These are phyloP conservation scores for Brevimyrus niger DNA, from an alignment of 2,113 vertebrate species.

Conservation along the genomic window DNA sequence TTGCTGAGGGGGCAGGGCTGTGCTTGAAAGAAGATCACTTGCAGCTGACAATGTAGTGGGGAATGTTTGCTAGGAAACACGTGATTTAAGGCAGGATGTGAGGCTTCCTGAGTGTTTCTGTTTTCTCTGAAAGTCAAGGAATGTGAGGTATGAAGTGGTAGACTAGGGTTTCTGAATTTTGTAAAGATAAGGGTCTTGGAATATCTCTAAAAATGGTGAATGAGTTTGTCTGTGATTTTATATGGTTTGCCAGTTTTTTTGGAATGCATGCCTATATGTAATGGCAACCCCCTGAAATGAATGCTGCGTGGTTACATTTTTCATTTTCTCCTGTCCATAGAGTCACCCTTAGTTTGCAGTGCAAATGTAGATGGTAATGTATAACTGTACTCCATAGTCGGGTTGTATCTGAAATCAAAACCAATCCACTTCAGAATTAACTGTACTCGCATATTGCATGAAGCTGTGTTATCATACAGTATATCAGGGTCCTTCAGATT, in stretches of 20 bases:
- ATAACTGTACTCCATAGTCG: neutral
- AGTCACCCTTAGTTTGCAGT: neutral
- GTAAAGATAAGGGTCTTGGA: neutral
- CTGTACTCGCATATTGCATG: neutral
- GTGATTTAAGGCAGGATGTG: conserved; percentile 59
- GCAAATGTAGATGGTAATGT: neutral
- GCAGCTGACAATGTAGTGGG: conserved; percentile 41
- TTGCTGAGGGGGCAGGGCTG: neutral
- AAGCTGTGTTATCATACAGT: neutral
- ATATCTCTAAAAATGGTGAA: neutral
- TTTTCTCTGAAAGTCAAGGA: conserved; percentile 23
- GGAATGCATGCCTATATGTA: neutral
- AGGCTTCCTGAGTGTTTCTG: conserved; percentile 51
- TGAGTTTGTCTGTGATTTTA: neutral
- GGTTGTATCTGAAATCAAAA: neutral
- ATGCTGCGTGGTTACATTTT: neutral
- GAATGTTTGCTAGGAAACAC: conserved; percentile 55
- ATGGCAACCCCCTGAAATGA: neutral
- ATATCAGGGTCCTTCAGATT: conserved; percentile 31
- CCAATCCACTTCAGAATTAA: neutral
- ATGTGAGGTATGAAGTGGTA: conserved; percentile 17
- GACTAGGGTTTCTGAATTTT: neutral
- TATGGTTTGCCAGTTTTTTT: neutral
- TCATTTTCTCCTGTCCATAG: neutral
- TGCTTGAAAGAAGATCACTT: conserved; percentile 35